phyloP scores from a whole-genome alignment of 2,113 vertebrate genomes.

The Oncorhynchus clarkii region DNA sequence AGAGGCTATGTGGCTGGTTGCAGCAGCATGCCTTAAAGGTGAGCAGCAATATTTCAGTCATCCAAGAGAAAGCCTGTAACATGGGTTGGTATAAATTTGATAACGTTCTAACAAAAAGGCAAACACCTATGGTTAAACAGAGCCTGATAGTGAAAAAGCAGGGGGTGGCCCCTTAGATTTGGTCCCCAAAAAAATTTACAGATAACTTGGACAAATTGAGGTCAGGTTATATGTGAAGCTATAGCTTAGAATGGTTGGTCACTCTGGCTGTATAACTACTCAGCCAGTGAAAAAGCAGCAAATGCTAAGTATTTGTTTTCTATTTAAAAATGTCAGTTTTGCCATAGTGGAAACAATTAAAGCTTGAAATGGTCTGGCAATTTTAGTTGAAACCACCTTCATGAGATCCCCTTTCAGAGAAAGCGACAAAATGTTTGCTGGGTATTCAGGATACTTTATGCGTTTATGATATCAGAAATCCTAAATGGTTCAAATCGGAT shows the following conservation, averaged over 20 bases:
- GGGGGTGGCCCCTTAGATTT: conserved; percentile 16
- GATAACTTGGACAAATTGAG: conserved; percentile 23
- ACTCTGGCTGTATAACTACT: conserved; percentile 1
- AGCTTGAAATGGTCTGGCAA: conserved; percentile 33
- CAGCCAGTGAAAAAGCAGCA: background rate
- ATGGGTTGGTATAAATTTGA: conserved; percentile 19
- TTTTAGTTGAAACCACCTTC: conserved; percentile 50
- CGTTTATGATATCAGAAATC: no score
- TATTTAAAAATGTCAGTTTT: background rate
- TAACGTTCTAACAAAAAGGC: conserved; percentile 14
- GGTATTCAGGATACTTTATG: background rate
- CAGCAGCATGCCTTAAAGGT: conserved; percentile 41
- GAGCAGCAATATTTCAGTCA: conserved; percentile 38
- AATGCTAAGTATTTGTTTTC: background rate
- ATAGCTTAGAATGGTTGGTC: conserved; percentile 13
- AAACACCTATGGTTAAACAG: background rate
- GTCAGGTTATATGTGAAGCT: conserved; percentile 5
- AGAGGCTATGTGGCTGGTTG: background rate
- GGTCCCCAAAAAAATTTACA: conserved; percentile 37
- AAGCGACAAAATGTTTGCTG: background rate
- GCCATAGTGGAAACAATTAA: conserved; percentile 12
- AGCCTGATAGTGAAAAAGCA: conserved; percentile 24
- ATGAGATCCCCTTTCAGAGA: conserved; percentile 17
- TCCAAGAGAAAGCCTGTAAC: conserved; percentile 9
- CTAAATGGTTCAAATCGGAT: no score